Base-by-base conservation (phyloP, 2,797 vertebrate species). In the Carduelis carduelis region DNA sequence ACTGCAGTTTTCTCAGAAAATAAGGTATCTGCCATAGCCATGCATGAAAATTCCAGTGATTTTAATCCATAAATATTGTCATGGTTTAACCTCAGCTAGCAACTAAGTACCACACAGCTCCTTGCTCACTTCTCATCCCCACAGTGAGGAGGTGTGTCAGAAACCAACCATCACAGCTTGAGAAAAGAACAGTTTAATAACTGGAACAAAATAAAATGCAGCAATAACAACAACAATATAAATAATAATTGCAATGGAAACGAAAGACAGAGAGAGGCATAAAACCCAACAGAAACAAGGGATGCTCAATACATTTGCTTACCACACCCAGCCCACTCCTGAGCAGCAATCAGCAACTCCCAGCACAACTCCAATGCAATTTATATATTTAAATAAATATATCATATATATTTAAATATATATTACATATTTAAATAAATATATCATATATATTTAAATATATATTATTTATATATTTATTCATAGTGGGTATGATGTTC, bases 401-500 rank as follows among this genome's bases (percentile, higher is more conserved):
- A 37, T 37, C 37, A 37, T 37, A 37, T 37, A 37, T 37, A 37
- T 37, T 37, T 37, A 37, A 37, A 39, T 39, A 39, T 39, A 13
- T 39, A 39, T 39, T 12, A 39, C 9, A 37, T 37, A 37, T 37
- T 37, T 37, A 37, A 37, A 37, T 37, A 37, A 37, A 37, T 37
- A 37, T 11, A 37, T 37, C 37, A 37, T 37, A 37, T 37, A 37
- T 37, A 37, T 37, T 37, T 37, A 37, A 37, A 39, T 39, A 39
- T 39, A 13, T 39, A 39, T 39, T 12, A 39, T 39, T 39, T 39
- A 39, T 39, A 39, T 39, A 39, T 39, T 39, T 39, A 39, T 39
- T 39, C 37, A 39, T 1, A 56, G 26, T 23, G 12, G 23, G 22
- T 10, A 64, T 16, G 32, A 43, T 0, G 0, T 32, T 56, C 27